These are phyloP conservation scores for Vanacampus margaritifer DNA, from an alignment of 2,113 vertebrate species.

Conservation along the genomic window DNA sequence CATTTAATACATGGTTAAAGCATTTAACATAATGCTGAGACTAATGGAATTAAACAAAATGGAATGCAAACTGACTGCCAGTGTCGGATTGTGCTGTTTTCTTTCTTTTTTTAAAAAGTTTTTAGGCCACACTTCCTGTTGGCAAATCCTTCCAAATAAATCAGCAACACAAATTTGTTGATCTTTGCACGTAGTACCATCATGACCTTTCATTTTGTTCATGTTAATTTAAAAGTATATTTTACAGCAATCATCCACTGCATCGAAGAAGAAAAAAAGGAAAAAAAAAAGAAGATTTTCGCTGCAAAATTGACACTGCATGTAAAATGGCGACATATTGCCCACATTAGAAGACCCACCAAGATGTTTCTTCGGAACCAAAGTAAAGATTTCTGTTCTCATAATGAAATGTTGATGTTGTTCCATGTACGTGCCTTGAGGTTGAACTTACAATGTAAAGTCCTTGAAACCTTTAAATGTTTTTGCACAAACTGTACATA, in stretches of 20 bases:
- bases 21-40: conserved; percentile 44
- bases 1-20: conserved; percentile 11
- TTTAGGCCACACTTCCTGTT: conserved; percentile 10
- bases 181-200: conserved; percentile 57
- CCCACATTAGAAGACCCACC: conserved; percentile 24
- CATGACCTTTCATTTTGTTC: conserved; percentile 33
- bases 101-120: too few species aligned
- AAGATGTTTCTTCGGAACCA: conserved; percentile 73
- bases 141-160: conserved; percentile 36
- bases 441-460: conserved; percentile 81
- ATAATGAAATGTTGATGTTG: conserved; percentile 75
- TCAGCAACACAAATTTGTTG: conserved; percentile 40
- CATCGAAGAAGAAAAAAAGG: not conserved
- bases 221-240: not conserved
- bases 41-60: conserved; percentile 43
- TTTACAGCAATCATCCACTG: conserved; percentile 13
- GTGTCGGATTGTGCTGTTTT: conserved; percentile 31
- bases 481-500: conserved; percentile 84
- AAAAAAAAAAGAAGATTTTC: conserved; percentile 1
- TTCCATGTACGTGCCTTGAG: conserved; percentile 84
- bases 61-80: conserved; percentile 27
- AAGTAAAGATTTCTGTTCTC: conserved; percentile 73
- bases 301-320: conserved; percentile 48
- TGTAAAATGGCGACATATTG: conserved; percentile 41
- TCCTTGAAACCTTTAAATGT: conserved; percentile 81